phyloP scores from a whole-genome alignment of 1,140 invertebrate species.

The Drosophila chauvacae region DNA sequence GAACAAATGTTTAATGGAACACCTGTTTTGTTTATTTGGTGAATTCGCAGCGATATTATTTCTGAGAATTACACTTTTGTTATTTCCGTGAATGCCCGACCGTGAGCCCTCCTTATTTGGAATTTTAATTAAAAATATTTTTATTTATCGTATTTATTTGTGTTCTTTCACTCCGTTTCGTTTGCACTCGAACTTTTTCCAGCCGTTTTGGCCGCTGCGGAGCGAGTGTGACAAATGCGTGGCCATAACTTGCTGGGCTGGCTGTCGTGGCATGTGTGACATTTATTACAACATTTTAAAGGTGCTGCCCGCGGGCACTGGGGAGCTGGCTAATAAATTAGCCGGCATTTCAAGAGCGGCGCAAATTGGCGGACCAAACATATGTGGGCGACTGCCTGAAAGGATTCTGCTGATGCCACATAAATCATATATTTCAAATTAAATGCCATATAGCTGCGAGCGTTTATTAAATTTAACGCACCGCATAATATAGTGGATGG shows the following conservation, averaged over 20 bases:
- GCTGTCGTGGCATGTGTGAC: slow-evolving; percentile 67
- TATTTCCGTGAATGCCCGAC: slow-evolving; percentile 11
- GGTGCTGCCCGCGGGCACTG: slow-evolving; percentile 51
- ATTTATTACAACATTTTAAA: slow-evolving; percentile 79
- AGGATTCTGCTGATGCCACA: slow-evolving; percentile 33
- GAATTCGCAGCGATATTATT: slow-evolving; percentile 1
- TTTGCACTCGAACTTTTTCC: slow-evolving; percentile 10
- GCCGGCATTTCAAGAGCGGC: slow-evolving; percentile 64
- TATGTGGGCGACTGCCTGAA: slow-evolving; percentile 40
- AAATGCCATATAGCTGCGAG: slow-evolving; percentile 23
- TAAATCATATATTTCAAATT: slow-evolving; percentile 66
- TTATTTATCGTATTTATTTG: slow-evolving; percentile 77
- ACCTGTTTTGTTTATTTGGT: background rate
- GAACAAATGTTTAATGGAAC: background rate
- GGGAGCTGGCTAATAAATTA: slow-evolving; percentile 72
- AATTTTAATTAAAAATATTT: slow-evolving; percentile 80
- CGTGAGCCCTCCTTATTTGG: slow-evolving; percentile 38
- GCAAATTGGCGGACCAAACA: slow-evolving; percentile 56
- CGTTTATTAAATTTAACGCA: slow-evolving; percentile 29
- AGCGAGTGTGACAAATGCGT: slow-evolving; percentile 73
- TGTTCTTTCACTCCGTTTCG: slow-evolving; percentile 14
- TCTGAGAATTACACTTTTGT: slow-evolving; percentile 14
- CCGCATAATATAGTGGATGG: slow-evolving; percentile 8
- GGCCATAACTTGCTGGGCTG: slow-evolving; percentile 69
- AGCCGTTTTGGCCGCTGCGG: slow-evolving; percentile 41